A percentile compares a stretch with the other conserved stretches of the same genome.
phyloP scores from a whole-genome alignment of 2,888 invertebrate species.

The Conomelus anceps region DNA sequence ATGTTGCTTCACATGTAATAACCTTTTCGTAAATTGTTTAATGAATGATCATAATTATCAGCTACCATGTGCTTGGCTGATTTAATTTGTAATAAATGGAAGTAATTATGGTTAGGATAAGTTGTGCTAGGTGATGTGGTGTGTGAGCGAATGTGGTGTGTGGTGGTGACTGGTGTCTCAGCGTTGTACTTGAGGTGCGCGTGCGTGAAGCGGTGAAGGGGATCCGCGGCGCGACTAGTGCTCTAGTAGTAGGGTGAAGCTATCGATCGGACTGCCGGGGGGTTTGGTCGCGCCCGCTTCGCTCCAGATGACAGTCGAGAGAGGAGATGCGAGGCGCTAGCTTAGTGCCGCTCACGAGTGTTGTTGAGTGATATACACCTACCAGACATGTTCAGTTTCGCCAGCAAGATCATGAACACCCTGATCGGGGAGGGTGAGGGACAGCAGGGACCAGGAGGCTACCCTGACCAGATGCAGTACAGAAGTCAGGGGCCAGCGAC shows the following conservation, averaged over 20 bases:
- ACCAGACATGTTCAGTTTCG: slow-evolving; percentile 43
- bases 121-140: background rate
- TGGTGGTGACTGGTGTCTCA: too few species aligned
- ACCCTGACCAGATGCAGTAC: slow-evolving; percentile 22
- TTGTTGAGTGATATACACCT: background rate
- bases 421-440: slow-evolving; percentile 42
- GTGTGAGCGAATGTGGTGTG: background rate
- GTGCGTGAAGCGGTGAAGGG: too few species aligned
- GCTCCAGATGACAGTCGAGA: background rate
- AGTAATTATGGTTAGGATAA: background rate
- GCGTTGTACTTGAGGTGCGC: background rate
- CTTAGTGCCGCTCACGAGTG: background rate
- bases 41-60: too few species aligned
- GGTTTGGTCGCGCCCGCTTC: background rate
- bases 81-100: background rate
- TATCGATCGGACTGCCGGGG: background rate
- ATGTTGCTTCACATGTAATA: too few species aligned
- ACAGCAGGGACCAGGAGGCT: slow-evolving; percentile 30
- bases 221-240: background rate
- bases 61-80: background rate
- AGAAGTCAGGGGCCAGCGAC: background rate
- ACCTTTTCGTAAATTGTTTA: too few species aligned
- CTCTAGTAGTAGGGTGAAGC: background rate
- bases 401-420: slow-evolving; percentile 44
- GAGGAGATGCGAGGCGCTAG: background rate